Percentiles rank a stretch among this genome's conserved stretches.
phyloP scores from a whole-genome alignment of 2,113 vertebrate species.

The Phylloscopus trochilus region DNA sequence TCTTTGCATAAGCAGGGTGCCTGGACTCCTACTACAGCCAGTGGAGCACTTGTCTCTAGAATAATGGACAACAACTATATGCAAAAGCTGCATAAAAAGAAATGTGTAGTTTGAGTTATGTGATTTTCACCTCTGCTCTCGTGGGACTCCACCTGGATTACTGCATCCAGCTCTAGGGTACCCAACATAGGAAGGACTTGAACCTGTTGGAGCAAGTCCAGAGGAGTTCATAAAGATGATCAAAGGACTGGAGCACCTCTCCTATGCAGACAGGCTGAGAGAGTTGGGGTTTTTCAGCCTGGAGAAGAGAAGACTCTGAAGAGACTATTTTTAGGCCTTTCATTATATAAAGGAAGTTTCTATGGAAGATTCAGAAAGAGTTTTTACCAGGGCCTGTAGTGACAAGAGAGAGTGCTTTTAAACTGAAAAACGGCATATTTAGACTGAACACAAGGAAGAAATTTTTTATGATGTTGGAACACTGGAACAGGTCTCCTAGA shows the following conservation, averaged over 20 bases:
- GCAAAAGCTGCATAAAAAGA: background rate
- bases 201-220: no score
- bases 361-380: background rate
- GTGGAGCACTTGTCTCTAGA: background rate
- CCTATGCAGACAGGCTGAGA: background rate
- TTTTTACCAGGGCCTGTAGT: background rate
- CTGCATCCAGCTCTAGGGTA: background rate
- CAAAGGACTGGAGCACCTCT: background rate
- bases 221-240: background rate
- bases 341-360: background rate
- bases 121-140: background rate
- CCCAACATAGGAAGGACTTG: background rate
- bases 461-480: background rate
- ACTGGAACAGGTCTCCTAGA: background rate
- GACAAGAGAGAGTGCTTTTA: background rate
- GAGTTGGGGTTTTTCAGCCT: background rate
- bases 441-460: background rate
- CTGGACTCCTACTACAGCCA: background rate
- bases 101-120: background rate
- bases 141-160: background rate
- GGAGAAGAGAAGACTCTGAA: background rate
- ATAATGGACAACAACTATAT: background rate
- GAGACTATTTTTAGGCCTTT: background rate
- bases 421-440: background rate
- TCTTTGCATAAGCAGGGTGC: background rate